Base-by-base conservation (phyloP, 2,888 invertebrate species). In the Junonia oenone region DNA sequence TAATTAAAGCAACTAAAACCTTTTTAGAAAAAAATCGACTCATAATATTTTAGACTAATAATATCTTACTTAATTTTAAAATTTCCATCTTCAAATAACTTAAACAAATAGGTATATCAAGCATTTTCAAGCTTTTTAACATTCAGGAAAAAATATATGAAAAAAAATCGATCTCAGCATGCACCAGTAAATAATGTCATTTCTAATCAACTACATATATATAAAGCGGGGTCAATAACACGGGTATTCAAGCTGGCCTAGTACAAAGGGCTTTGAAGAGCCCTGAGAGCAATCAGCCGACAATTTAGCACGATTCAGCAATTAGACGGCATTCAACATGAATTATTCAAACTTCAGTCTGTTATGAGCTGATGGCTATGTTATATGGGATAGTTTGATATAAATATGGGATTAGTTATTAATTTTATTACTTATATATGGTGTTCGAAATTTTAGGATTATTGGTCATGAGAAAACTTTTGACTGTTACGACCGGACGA, bases 241-340 rank as follows among this genome's bases (percentile, higher is more conserved):
- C 45, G 49, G 40, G 45, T 46, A 31, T 45, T 48, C 27, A 40
- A 26, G 38, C 53, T 46, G 13, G 38, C 15, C 40, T 47, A 31
- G 40, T 56, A 56, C 59, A 56, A 59, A 56, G 59, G 51, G 50
- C 48, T 56, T 48, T 47, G 47, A 54, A 59, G 51, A 45, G 59
- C 53, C 58, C 49, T 33, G 52, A 55, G 52, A 58, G 60, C 60
- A 60, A 58, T 58, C 60, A 58, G 49, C 37, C 55, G 50, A 58
- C 55, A 60, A 52, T 59, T 59, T 54, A 61, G 64, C 63, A 62
- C 48, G 63, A 61, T 64, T 64, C 55, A 59, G 59, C 63, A 62
- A 64, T 64, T 64, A 64, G 50, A 59, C 51, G 56, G 51, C 49
- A 45, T 60, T 62, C 52, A 40, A 46, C 52, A 58, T 62, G 61